phyloP scores from a whole-genome alignment of 1,140 invertebrate genomes.

The Popillia japonica region DNA sequence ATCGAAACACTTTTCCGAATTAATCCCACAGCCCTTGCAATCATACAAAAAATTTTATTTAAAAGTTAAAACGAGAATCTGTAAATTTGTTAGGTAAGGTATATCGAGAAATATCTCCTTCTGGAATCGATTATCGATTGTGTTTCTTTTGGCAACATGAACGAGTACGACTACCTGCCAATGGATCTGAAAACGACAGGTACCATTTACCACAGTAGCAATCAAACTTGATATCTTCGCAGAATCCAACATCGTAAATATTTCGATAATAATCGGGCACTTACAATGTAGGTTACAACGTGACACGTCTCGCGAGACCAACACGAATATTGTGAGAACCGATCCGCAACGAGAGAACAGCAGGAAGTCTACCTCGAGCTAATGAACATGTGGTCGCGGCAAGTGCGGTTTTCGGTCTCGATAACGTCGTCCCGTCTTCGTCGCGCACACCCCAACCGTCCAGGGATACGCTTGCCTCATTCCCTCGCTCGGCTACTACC shows the following conservation, averaged over 20 bases:
- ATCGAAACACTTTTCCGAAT: too few species aligned
- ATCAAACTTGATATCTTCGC: too few species aligned
- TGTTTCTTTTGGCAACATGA: too few species aligned
- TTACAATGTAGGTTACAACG: not conserved
- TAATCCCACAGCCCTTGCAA: too few species aligned
- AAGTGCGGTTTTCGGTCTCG: constrained; percentile 17
- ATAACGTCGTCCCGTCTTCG: not conserved
- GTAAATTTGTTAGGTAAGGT: too few species aligned
- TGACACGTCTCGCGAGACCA: not conserved
- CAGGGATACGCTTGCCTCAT: not conserved
- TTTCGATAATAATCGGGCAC: not conserved
- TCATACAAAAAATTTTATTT: too few species aligned
- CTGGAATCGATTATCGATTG: too few species aligned
- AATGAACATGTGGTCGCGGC: constrained; percentile 7
- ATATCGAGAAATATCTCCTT: too few species aligned
- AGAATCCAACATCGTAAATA: not conserved
- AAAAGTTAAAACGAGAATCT: too few species aligned
- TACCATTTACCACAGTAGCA: too few species aligned
- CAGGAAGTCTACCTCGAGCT: not conserved
- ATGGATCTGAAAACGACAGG: too few species aligned
- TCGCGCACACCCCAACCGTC: not conserved
- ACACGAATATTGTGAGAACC: not conserved
- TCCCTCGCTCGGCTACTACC: not conserved
- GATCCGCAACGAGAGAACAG: not conserved
- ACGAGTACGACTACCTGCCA: too few species aligned